A percentile compares a stretch with the other conserved stretches of the same genome.
Evolutionary conservation across 2,113 vertebrate genomes (phyloP).

Genomic region (Axis porcinus): DNA sequence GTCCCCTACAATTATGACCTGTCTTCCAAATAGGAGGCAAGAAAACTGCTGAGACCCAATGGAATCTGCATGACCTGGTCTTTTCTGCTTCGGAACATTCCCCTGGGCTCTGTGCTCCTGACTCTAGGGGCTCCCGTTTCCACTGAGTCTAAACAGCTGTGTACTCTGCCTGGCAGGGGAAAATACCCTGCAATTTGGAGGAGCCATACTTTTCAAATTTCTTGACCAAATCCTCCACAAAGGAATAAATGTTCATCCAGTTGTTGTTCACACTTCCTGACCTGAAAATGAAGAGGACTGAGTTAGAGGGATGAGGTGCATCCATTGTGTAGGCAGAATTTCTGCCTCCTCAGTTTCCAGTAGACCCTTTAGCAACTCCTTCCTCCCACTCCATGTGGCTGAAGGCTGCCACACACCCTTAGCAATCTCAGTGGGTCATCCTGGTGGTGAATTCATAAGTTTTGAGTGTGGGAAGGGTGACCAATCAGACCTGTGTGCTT

Average conservation of each 20-base stretch:
- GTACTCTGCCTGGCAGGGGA: background rate
- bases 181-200: background rate
- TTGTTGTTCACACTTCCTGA: conserved; percentile 92
- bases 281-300: conserved; percentile 76
- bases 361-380: background rate
- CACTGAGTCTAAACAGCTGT: background rate
- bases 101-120: background rate
- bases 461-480: background rate
- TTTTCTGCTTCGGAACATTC: background rate
- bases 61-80: background rate
- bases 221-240: conserved; percentile 88
- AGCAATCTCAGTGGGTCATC: background rate
- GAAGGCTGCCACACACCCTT: background rate
- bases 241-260: conserved; percentile 91
- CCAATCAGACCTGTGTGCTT: background rate
- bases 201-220: conserved; percentile 90
- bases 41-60: background rate
- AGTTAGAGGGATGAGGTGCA: background rate
- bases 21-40: background rate
- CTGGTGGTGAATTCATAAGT: background rate
- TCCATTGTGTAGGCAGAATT: background rate
- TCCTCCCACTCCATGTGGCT: background rate
- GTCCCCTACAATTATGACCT: background rate
- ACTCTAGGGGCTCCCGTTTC: background rate
- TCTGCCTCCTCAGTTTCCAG: background rate